phyloP scores from a whole-genome alignment of 2,888 invertebrate species.

The Carterocephalus palaemon region DNA sequence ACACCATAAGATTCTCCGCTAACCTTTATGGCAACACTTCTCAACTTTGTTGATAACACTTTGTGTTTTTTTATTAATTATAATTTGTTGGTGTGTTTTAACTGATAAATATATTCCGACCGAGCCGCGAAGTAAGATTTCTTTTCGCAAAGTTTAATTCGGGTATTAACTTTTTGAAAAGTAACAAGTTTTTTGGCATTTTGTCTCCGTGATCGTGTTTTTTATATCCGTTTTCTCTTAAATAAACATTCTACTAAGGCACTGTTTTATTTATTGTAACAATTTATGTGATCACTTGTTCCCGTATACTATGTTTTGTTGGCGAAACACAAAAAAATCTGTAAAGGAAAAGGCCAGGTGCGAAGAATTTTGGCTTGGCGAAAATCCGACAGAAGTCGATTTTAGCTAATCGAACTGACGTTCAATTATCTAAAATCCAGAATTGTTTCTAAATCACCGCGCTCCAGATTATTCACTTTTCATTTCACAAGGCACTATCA shows the following conservation, averaged over 20 bases:
- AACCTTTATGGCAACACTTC: slow-evolving; percentile 62
- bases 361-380: slow-evolving; percentile 56
- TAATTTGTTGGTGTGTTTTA: slow-evolving; percentile 34
- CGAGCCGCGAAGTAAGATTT: slow-evolving; percentile 67
- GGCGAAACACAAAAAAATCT: slow-evolving; percentile 59
- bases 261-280: slow-evolving; percentile 59
- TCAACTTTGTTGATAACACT: slow-evolving; percentile 69
- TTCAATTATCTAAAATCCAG: slow-evolving; percentile 64
- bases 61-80: slow-evolving; percentile 14
- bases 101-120: slow-evolving; percentile 71
- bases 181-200: slow-evolving; percentile 74
- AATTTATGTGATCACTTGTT: slow-evolving; percentile 55
- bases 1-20: slow-evolving; percentile 58
- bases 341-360: slow-evolving; percentile 66
- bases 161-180: slow-evolving; percentile 73
- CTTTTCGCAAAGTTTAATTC: slow-evolving; percentile 73
- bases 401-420: slow-evolving; percentile 59
- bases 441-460: slow-evolving; percentile 35
- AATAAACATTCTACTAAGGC: slow-evolving; percentile 68
- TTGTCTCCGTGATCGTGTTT: slow-evolving; percentile 69
- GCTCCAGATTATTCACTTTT: slow-evolving; percentile 27
- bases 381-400: slow-evolving; percentile 35
- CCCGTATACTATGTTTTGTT: slow-evolving; percentile 51
- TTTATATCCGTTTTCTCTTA: slow-evolving; percentile 54
- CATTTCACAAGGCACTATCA: slow-evolving; percentile 66